Conservation (phyloP, 2,113 vertebrate species). For the Geococcyx californianus region DNA sequence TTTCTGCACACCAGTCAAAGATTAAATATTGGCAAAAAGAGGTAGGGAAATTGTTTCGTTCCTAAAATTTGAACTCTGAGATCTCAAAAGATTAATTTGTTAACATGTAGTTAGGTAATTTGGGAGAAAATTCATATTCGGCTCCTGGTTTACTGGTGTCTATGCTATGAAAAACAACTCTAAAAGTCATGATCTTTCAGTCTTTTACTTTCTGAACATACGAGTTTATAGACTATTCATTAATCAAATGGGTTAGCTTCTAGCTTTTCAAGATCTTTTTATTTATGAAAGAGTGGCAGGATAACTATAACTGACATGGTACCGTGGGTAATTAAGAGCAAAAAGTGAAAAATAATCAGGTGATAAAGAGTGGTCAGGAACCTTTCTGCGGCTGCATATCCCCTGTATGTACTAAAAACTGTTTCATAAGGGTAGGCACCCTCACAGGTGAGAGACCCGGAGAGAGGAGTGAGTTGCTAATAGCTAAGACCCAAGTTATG, state of each 20-base stretch:
- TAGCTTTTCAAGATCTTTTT: not conserved
- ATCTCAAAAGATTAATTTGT: not conserved
- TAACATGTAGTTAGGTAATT: not conserved
- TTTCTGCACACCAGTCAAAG: constrained; percentile 86
- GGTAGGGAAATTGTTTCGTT: constrained; percentile 66
- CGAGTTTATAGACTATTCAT: not conserved
- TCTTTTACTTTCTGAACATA: not conserved
- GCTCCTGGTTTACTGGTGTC: not conserved
- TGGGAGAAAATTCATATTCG: not conserved
- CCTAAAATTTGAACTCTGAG: not conserved
- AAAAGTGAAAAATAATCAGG: not conserved
- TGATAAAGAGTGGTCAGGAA: not conserved
- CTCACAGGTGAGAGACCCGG: not conserved
- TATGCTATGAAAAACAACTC: not conserved
- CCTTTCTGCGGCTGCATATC: not conserved
- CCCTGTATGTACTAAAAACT: not conserved
- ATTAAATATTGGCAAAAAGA: constrained; percentile 95
- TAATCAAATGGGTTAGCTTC: not conserved
- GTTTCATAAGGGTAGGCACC: not conserved
- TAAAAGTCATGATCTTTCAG: not conserved
- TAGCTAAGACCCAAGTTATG: too few species aligned
- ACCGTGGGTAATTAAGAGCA: not conserved
- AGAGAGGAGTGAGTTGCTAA: not conserved
- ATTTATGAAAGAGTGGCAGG: not conserved
- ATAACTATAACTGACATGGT: not conserved